Percentiles rank a stretch among this genome's conserved stretches.
These are phyloP conservation scores for Drosophila atripex DNA, from an alignment of 2,888 invertebrate genomes.

Conservation along the genomic window DNA sequence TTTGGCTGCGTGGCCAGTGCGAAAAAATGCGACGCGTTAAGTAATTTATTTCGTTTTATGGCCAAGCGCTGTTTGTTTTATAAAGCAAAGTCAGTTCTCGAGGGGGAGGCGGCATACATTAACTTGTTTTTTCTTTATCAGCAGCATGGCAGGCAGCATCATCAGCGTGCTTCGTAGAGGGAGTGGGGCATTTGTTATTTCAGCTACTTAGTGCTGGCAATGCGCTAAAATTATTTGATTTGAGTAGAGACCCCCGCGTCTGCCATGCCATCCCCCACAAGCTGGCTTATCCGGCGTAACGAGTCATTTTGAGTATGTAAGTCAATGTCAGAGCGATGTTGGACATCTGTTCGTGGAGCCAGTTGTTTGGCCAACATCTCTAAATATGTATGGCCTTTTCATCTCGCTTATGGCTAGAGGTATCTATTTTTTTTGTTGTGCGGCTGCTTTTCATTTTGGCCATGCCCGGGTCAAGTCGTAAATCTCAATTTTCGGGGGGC, in stretches of 20 bases:
- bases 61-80: constrained; percentile 37
- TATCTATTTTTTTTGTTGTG: constrained; percentile 9
- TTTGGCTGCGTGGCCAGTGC: constrained; percentile 47
- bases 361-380: constrained; percentile 31
- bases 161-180: constrained; percentile 14
- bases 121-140: constrained; percentile 38
- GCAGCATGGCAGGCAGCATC: constrained; percentile 19
- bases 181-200: constrained; percentile 45
- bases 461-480: constrained; percentile 31
- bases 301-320: constrained; percentile 62
- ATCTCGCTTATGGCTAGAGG: constrained; percentile 40
- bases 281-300: constrained; percentile 23
- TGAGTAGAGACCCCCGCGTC: constrained; percentile 34
- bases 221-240: constrained; percentile 57
- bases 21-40: constrained; percentile 56
- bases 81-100: constrained; percentile 18
- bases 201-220: constrained; percentile 45
- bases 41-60: constrained; percentile 63
- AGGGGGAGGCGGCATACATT: constrained; percentile 19
- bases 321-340: constrained; percentile 65
- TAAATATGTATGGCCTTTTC: constrained; percentile 38
- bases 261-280: background rate
- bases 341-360: constrained; percentile 39
- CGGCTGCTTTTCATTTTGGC: constrained; percentile 10
- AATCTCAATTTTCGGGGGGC: constrained; percentile 42